These are phyloP conservation scores for Stegodyphus dumicola DNA, from an alignment of 1,140 invertebrate genomes.

Conservation along the genomic window DNA sequence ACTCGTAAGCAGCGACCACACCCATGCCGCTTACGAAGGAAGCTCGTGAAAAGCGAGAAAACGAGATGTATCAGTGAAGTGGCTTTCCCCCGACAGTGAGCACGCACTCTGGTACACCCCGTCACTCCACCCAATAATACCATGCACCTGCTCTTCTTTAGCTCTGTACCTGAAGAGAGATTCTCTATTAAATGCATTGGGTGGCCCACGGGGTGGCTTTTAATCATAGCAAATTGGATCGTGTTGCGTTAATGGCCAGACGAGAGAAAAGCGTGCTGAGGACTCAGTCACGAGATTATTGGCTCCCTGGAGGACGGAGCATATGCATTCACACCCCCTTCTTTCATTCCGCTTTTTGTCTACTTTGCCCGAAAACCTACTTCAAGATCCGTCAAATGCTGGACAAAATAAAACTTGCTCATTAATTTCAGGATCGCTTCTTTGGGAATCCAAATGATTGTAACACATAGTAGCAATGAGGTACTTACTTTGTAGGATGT, in stretches of 20 bases:
- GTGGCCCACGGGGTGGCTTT: conserved; percentile 55
- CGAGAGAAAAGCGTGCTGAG: conserved; percentile 45
- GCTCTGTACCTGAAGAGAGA: conserved; percentile 29
- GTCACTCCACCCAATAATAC: conserved; percentile 49
- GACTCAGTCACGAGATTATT: conserved; percentile 55
- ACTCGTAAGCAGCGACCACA: conserved; percentile 16
- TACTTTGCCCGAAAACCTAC: not conserved
- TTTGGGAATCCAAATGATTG: no score
- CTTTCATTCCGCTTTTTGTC: not conserved
- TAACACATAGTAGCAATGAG: no score
- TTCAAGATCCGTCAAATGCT: not conserved
- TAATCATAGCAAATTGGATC: conserved; percentile 60
- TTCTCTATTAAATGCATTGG: conserved; percentile 55
- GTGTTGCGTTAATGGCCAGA: conserved; percentile 58
- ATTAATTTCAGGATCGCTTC: no score
- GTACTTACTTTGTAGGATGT: no score
- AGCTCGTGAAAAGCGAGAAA: conserved; percentile 29
- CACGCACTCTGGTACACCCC: not conserved
- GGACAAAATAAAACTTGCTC: no score
- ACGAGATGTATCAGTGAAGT: conserved; percentile 50
- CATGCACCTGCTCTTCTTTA: conserved; percentile 47
- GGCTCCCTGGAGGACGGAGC: conserved; percentile 42
- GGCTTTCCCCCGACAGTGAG: conserved; percentile 3
- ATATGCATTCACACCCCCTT: conserved; percentile 50
- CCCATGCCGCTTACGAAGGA: conserved; percentile 25